phyloP scores from a whole-genome alignment of 2,113 vertebrate genomes.

The Tragulus kanchil region DNA sequence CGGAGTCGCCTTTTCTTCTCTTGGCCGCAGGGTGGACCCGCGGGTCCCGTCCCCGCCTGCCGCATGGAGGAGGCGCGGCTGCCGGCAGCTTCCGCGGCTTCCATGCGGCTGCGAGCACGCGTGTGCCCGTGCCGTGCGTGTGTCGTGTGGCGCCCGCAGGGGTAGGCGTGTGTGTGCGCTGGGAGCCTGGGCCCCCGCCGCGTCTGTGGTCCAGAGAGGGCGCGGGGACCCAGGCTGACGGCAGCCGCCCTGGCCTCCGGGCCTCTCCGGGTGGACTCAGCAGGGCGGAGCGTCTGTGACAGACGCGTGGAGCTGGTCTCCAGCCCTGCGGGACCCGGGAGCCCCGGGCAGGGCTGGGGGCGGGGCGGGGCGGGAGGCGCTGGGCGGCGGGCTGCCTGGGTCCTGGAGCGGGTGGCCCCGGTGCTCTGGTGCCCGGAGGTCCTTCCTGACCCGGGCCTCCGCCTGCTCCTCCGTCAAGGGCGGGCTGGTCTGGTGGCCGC shows the following conservation, averaged over 20 bases:
- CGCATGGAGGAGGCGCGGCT: constrained; percentile 54
- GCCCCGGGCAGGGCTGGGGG: accelerated
- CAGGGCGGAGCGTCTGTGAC: background rate
- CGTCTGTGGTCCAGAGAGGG: accelerated
- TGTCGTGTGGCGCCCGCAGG: background rate
- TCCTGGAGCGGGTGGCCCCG: background rate
- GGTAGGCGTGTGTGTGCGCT: background rate
- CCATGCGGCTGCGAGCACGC: accelerated
- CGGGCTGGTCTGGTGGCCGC: background rate
- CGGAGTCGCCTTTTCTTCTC: no score
- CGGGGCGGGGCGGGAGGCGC: accelerated
- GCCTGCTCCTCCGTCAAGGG: background rate
- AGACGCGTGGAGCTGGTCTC: constrained; percentile 7
- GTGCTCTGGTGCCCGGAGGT: no score
- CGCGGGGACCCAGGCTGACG: accelerated
- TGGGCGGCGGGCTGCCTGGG: accelerated
- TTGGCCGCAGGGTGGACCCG: background rate
- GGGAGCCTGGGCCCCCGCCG: accelerated
- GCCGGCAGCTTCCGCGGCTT: constrained; percentile 62
- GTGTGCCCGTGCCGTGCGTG: accelerated
- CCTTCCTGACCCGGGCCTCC: background rate
- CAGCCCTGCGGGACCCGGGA: background rate
- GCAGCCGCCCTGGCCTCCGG: background rate
- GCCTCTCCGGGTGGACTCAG: constrained; percentile 1
- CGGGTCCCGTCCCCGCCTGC: accelerated